These are phyloP conservation scores for Coccyzus lansbergi DNA, from an alignment of 2,797 vertebrate species.

Conservation along the genomic window DNA sequence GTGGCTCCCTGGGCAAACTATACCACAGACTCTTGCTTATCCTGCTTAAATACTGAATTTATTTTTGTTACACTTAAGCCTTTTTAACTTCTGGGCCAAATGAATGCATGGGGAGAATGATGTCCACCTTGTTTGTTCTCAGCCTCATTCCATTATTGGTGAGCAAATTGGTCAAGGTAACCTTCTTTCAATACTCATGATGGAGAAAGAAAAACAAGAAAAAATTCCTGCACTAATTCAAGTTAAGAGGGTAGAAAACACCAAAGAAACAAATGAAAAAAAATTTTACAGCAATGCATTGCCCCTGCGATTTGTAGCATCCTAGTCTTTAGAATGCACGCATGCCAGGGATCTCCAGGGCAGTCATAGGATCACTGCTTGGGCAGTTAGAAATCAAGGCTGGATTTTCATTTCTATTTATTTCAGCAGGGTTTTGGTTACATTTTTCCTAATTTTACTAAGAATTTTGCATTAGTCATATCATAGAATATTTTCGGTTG, in stretches of 20 bases:
- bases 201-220: background rate
- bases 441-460: background rate
- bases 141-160: background rate
- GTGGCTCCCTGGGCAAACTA: background rate
- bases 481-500: too few relatives aligned
- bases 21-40: background rate
- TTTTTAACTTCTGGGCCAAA: background rate
- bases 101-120: background rate
- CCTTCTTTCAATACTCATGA: background rate
- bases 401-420: background rate
- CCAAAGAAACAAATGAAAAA: background rate
- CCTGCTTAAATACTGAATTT: background rate
- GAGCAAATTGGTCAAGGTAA: background rate
- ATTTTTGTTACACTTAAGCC: background rate
- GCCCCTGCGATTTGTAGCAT: background rate
- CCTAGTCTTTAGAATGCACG: background rate
- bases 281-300: rapidly evolving
- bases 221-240: background rate
- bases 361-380: background rate
- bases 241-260: background rate
- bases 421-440: background rate
- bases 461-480: background rate
- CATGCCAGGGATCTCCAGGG: rapidly evolving
- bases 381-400: background rate
- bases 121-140: background rate